Evolutionary conservation across 2,797 vertebrate genomes (phyloP), one percentile per base, ranked within the genome.

Genomic region (Echeneis naucrates): DNA sequence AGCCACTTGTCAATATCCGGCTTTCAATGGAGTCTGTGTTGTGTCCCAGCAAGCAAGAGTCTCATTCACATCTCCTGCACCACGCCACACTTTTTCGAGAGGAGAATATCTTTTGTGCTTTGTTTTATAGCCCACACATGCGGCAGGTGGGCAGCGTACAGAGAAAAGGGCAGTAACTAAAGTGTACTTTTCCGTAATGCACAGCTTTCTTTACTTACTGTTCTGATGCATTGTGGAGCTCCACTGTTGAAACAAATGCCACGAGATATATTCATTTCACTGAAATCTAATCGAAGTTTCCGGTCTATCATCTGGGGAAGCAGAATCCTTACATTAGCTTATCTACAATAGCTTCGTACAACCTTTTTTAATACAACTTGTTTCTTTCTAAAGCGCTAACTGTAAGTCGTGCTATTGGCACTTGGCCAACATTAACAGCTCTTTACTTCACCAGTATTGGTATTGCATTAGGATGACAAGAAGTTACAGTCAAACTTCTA

Each of bases 1-100:
- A 83, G 85, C 76, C 45, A 68, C 81, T 76, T 90, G 88, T 91
- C 87, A 87, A 63, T 71, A 66, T 68, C 66, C 75, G 27, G n/a
- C 67, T 85, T 72, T 72, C 74, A 79, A 26, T 19, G 12, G 26
- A 67, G 70, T 70, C 88, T 90, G 85, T 59, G 38, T 86, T 72
- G 50, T 83, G 80, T 87, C 84, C 67, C 19, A 6, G 26, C 42
- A 47, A 47, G 13, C 26, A 6, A 16, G 13, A 26, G 23, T 21
- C 44, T 47, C 10, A 47, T 11, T 23, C 6, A 13, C 21, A 23
- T 45, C 45, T 47, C 21, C 21, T 23, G 45, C 11, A 24, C 47
- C 21, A 48, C 11, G 24, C 11, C 14, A 27, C 1, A 17, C 14
- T 17, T 6, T 6, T 24, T 17, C 51, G 50, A 50, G 13, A 5